Base-by-base conservation (phyloP, 1,140 invertebrate genomes). In the Ctenoplectra terminalis region DNA sequence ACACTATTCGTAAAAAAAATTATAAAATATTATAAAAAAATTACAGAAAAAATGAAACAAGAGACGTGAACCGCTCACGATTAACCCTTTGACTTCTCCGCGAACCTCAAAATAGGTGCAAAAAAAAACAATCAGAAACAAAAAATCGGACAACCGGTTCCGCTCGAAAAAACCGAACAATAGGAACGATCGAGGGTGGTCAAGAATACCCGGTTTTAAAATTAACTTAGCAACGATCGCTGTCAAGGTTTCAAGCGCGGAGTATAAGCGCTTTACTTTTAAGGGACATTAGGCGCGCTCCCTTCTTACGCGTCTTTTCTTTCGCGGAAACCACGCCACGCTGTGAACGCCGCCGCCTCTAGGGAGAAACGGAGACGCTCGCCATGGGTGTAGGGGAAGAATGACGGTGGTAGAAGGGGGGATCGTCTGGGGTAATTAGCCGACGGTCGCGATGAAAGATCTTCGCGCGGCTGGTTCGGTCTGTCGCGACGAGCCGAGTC, bases 401-500 rank as follows among this genome's bases (percentile, higher is more conserved):
- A 9, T 37, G 34, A 37, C 17, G 20, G 61, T 61, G 60, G 69
- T 37, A 37, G 48, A 60, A 43, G 64, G 82, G 67, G 76, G 54
- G 79, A 70, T 83, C 79, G 87, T 84, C 83, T 72, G 87, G 89
- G 89, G 91, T 92, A 92, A 92, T 92, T 92, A 92, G 90, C 89
- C 84, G 85, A 78, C 83, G 79, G 82, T 78, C 76, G 64, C 77
- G 84, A 61, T 84, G 69, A 82, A 88, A 91, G 91, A 91, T 91
- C 88, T 90, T 13, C 85, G 82, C 76, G 70, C 83, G 82, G 84
- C 83, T 79, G 72, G 72, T 80, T 77, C 77, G 78, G 83, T 85
- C 66, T 64, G 67, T 84, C 73, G 80, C 58, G 79, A 82, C 69
- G 34, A 64, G 71, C 9, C 73, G 61, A 66, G 81, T 48, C 78